phyloP scores from a whole-genome alignment of 2,888 invertebrate genomes.

The Orchesella flavescens region DNA sequence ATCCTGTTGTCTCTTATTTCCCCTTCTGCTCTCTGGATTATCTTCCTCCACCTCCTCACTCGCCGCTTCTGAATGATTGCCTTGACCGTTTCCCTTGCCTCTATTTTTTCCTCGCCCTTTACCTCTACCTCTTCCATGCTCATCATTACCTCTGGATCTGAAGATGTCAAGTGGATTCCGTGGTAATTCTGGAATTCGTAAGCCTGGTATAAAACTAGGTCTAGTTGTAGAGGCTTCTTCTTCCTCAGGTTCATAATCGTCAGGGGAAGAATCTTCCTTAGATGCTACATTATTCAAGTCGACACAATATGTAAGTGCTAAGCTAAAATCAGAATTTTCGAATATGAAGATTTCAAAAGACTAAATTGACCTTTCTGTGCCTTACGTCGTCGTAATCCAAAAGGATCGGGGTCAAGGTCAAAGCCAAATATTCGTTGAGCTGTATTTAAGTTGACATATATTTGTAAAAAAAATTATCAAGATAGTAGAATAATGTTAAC shows the following conservation, averaged over 20 bases:
- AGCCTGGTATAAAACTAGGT: background rate
- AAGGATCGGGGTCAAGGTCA: too few species aligned
- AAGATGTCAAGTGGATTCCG: background rate
- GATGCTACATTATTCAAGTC: too few species aligned
- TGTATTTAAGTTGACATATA: too few species aligned
- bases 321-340: too few species aligned
- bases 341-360: too few species aligned
- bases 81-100: constrained; percentile 20
- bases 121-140: background rate
- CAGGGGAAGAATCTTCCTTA: too few species aligned
- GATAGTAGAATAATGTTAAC: too few species aligned
- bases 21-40: background rate
- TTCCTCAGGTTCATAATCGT: background rate
- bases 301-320: too few species aligned
- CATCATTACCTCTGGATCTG: constrained; percentile 13
- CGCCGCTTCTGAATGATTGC: background rate
- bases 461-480: too few species aligned
- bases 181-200: background rate
- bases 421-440: too few species aligned
- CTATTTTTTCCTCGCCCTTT: background rate
- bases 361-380: too few species aligned
- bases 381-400: too few species aligned
- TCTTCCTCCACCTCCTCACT: background rate
- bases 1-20: background rate
- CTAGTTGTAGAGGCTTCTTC: background rate